Conservation (phyloP, 2,888 invertebrate genomes). For the Thalpophila matura region DNA sequence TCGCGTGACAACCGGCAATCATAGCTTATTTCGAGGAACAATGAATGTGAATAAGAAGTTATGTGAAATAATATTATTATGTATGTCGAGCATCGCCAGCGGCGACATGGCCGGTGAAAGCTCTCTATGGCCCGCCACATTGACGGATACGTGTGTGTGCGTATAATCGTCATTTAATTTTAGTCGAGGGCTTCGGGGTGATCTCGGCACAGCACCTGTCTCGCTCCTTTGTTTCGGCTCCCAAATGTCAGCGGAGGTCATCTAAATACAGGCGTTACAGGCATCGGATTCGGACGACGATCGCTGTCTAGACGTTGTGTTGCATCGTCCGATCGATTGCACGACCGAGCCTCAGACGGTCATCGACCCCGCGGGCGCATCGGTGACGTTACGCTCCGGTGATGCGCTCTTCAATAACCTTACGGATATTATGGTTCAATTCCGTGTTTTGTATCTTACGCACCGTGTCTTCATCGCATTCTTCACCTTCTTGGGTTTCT, state of each 20-base stretch:
- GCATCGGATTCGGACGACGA: constrained; percentile 85
- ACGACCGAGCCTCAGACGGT: constrained; percentile 88
- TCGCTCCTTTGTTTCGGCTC: constrained; percentile 88
- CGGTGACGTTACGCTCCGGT: constrained; percentile 90
- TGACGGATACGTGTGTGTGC: constrained; percentile 69
- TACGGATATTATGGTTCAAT: constrained; percentile 79
- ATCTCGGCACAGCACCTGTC: constrained; percentile 86
- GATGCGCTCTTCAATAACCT: constrained; percentile 87
- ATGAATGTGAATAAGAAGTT: constrained; percentile 70
- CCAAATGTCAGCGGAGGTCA: constrained; percentile 89
- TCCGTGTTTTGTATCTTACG: constrained; percentile 72
- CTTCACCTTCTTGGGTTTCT: constrained; percentile 57
- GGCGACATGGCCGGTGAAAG: constrained; percentile 83
- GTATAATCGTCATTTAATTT: constrained; percentile 85
- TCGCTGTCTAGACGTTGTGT: constrained; percentile 89
- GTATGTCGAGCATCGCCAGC: constrained; percentile 76
- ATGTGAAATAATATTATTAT: constrained; percentile 70
- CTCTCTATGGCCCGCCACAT: constrained; percentile 74
- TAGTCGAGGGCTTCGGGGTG: constrained; percentile 79
- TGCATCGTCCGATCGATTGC: constrained; percentile 90
- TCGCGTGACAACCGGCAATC: constrained; percentile 77
- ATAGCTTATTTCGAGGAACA: constrained; percentile 67
- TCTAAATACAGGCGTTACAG: constrained; percentile 88
- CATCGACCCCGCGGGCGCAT: constrained; percentile 89
- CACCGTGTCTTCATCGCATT: constrained; percentile 68